phyloP scores from a whole-genome alignment of 1,140 invertebrate genomes.

The Sinella curviseta region DNA sequence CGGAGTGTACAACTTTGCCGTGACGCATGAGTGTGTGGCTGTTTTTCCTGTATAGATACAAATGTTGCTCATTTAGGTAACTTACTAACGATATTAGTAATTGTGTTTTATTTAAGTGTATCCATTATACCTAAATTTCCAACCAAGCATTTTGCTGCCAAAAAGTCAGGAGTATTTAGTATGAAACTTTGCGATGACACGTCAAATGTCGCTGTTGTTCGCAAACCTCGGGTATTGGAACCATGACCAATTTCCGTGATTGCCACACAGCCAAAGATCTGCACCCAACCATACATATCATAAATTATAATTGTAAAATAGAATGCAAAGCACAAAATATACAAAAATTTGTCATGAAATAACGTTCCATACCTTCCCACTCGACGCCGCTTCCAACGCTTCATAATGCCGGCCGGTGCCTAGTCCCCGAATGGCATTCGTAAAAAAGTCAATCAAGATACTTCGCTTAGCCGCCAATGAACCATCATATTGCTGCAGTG shows the following conservation, averaged over 20 bases:
- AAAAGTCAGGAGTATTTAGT: conserved; percentile 62
- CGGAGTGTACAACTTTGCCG: conserved; percentile 81
- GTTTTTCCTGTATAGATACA: conserved; percentile 55
- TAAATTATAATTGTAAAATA: not conserved
- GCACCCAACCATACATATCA: conserved; percentile 16
- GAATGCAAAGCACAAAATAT: not conserved
- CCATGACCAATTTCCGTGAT: conserved; percentile 92
- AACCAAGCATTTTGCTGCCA: conserved; percentile 90
- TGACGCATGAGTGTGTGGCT: conserved; percentile 69
- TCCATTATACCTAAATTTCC: conserved; percentile 73
- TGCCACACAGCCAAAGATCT: conserved; percentile 78
- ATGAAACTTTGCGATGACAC: conserved; percentile 60
- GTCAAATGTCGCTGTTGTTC: conserved; percentile 63
- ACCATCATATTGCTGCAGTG: conserved; percentile 61
- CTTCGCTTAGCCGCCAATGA: conserved; percentile 52
- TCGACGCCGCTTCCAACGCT: conserved; percentile 62
- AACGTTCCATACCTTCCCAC: conserved; percentile 56
- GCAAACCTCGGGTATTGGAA: conserved; percentile 62
- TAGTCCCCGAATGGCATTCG: not conserved
- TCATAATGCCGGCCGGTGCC: conserved; percentile 65
- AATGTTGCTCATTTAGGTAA: not conserved
- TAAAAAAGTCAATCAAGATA: not conserved
- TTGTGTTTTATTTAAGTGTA: conserved; percentile 68
- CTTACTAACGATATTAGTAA: conserved; percentile 61
- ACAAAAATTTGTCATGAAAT: not conserved